These are phyloP conservation scores for Poeciliopsis occidentalis DNA, from an alignment of 2,113 vertebrate genomes.

Conservation along the genomic window DNA sequence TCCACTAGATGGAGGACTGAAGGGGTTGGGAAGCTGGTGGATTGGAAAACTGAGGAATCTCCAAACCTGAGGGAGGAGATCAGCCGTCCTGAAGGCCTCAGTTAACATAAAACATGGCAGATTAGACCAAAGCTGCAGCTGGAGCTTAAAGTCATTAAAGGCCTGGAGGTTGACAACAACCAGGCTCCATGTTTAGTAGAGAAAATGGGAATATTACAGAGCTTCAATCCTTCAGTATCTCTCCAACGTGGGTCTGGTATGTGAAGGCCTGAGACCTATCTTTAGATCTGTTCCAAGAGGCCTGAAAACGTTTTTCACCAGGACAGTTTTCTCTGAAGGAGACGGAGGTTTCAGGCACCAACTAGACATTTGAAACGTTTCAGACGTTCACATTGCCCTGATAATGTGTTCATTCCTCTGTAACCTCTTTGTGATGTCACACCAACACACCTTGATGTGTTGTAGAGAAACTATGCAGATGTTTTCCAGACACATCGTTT, in stretches of 20 bases:
- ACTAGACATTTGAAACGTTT: no score
- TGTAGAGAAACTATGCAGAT: no score
- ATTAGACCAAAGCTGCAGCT: slow-evolving; percentile 6
- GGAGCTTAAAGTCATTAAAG: neutral
- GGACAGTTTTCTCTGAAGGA: no score
- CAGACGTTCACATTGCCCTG: no score
- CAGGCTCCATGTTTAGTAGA: neutral
- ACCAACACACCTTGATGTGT: neutral
- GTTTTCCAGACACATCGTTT: no score
- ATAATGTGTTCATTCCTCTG: no score
- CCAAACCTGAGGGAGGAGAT: slow-evolving; percentile 25
- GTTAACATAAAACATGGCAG: slow-evolving; percentile 17
- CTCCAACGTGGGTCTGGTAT: slow-evolving; percentile 1
- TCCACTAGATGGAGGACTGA: slow-evolving; percentile 63
- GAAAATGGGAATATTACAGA: neutral
- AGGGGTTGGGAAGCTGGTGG: slow-evolving; percentile 40
- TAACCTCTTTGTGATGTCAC: no score
- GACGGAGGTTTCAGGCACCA: no score
- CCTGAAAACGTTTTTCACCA: no score
- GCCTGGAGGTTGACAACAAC: neutral
- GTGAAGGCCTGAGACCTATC: slow-evolving; percentile 30
- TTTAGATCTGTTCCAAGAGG: slow-evolving; percentile 34
- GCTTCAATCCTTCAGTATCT: slow-evolving; percentile 9
- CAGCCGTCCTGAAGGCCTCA: slow-evolving; percentile 14
- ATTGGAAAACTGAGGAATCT: slow-evolving; percentile 28